Conservation (phyloP, 1,140 invertebrate genomes). For the Drosophila ananassae region DNA sequence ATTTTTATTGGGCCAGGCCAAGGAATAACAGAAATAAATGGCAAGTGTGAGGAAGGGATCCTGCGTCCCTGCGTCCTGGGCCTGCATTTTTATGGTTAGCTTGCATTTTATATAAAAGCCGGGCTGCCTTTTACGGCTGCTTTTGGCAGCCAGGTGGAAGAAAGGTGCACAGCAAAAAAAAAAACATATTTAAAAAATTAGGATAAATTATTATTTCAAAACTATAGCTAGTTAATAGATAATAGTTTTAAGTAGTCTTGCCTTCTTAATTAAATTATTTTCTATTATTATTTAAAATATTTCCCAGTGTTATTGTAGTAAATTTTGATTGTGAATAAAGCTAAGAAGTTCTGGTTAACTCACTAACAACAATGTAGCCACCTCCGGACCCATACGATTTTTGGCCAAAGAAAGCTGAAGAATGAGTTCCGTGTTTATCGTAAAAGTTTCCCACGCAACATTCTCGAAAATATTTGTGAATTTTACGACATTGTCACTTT, state of each 20-base stretch:
- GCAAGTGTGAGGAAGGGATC: slow-evolving; percentile 1
- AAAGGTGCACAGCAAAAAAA: slow-evolving; percentile 12
- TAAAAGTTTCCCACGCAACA: slow-evolving; percentile 49
- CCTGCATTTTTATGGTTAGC: slow-evolving; percentile 71
- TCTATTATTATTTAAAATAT: not conserved
- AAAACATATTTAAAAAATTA: not conserved
- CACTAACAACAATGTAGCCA: slow-evolving; percentile 43
- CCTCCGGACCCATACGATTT: slow-evolving; percentile 34
- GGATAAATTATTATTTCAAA: not conserved
- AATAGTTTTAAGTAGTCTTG: not conserved
- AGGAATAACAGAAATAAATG: slow-evolving; percentile 63
- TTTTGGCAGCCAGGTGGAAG: slow-evolving; percentile 36
- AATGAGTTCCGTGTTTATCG: slow-evolving; percentile 34
- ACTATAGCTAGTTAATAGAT: not conserved
- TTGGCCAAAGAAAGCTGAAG: slow-evolving; percentile 8
- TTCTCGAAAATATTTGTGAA: slow-evolving; percentile 36
- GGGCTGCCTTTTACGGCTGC: slow-evolving; percentile 47
- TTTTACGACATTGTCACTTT: slow-evolving; percentile 43
- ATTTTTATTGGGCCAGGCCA: slow-evolving; percentile 45
- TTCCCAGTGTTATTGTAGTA: slow-evolving; percentile 44
- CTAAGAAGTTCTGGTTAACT: slow-evolving; percentile 13
- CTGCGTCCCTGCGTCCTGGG: not conserved
- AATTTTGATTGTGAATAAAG: slow-evolving; percentile 24
- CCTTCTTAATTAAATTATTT: not conserved
- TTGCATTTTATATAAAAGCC: slow-evolving; percentile 65